phyloP scores from a whole-genome alignment of 2,888 invertebrate species.

The Cactoblastis cactorum region DNA sequence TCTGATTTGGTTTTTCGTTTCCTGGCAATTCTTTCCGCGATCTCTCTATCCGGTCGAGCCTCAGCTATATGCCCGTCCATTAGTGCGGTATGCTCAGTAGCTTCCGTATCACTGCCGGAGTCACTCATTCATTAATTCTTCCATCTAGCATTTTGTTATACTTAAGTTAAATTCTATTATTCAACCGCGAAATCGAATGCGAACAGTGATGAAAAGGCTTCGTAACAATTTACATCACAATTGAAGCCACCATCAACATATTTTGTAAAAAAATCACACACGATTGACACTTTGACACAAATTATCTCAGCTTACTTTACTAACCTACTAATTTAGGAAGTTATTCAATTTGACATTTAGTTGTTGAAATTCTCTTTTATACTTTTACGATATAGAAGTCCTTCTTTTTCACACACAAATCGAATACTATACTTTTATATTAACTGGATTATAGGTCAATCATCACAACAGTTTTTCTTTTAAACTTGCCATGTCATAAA shows the following conservation, averaged over 20 bases:
- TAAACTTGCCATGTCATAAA: background rate
- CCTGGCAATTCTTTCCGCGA: conserved; percentile 73
- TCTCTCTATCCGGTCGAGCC: conserved; percentile 78
- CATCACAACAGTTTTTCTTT: background rate
- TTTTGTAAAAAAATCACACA: too few relatives aligned
- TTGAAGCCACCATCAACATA: too few relatives aligned
- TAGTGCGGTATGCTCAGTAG: conserved; percentile 88
- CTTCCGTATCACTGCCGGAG: conserved; percentile 72
- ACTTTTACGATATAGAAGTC: background rate
- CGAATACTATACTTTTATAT: background rate
- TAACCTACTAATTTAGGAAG: too few relatives aligned
- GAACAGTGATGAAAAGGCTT: background rate
- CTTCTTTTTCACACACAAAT: background rate
- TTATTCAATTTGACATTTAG: too few relatives aligned
- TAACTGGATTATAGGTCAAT: background rate
- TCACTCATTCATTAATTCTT: conserved; percentile 64
- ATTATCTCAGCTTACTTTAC: too few relatives aligned
- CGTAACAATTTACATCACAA: conserved; percentile 2
- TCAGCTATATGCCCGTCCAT: conserved; percentile 92
- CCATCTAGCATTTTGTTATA: conserved; percentile 38
- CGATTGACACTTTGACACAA: background rate
- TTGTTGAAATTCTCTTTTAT: background rate
- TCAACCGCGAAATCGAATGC: background rate
- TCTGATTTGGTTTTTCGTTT: conserved; percentile 78
- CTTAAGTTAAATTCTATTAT: background rate